These are phyloP conservation scores for Holcopasites calliopsidis DNA, from an alignment of 1,140 invertebrate species.

Conservation along the genomic window DNA sequence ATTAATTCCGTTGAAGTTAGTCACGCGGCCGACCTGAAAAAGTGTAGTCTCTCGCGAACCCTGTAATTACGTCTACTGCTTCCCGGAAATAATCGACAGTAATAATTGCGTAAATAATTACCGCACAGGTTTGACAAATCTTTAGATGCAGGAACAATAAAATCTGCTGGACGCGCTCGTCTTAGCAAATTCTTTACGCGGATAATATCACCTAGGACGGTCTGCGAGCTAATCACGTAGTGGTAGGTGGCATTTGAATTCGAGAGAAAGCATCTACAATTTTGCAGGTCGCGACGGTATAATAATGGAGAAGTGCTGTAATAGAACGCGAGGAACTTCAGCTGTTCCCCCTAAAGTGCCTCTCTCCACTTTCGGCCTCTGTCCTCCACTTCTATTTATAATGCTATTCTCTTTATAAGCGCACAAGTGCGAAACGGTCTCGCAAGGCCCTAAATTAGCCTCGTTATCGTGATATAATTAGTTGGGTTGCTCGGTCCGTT, in stretches of 20 bases:
- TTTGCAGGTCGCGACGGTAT: slow-evolving; percentile 51
- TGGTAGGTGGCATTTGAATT: slow-evolving; percentile 42
- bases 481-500: not conserved
- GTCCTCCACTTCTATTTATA: slow-evolving; percentile 59
- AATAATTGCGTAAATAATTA: slow-evolving; percentile 50
- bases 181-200: slow-evolving; percentile 31
- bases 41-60: not conserved
- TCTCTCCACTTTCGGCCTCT: slow-evolving; percentile 7
- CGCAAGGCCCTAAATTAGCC: slow-evolving; percentile 52
- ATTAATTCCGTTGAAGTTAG: slow-evolving; percentile 52
- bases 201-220: slow-evolving; percentile 47
- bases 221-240: slow-evolving; percentile 53
- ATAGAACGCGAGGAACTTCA: slow-evolving; percentile 35
- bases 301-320: slow-evolving; percentile 55
- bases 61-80: slow-evolving; percentile 51
- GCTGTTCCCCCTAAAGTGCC: not conserved
- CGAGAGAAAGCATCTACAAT: slow-evolving; percentile 45
- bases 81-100: slow-evolving; percentile 51
- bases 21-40: slow-evolving; percentile 38
- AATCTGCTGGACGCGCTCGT: slow-evolving; percentile 40
- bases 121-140: not conserved
- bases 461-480: slow-evolving; percentile 65
- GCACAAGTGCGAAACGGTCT: slow-evolving; percentile 52
- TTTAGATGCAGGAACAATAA: slow-evolving; percentile 39
- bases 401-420: slow-evolving; percentile 66